Percentiles rank a stretch among this genome's conserved stretches.
phyloP scores from a whole-genome alignment of 2,797 vertebrate species.

The Catamblyrhynchus diadema region DNA sequence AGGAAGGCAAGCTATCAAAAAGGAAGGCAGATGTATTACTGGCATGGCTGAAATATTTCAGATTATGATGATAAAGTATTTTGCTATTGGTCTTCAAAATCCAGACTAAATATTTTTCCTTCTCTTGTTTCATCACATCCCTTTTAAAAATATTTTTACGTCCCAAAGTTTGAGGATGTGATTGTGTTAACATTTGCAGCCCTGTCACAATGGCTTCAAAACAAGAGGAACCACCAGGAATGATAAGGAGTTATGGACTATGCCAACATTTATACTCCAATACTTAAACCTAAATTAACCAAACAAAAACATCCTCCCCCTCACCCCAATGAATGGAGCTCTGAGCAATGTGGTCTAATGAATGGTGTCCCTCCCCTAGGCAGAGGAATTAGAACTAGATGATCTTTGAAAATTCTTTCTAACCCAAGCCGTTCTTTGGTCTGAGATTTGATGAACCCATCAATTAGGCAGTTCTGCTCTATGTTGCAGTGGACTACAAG shows the following conservation, averaged over 20 bases:
- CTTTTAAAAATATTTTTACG: not conserved
- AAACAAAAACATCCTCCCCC: not conserved
- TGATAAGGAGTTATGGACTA: not conserved
- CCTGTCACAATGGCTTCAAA: not conserved
- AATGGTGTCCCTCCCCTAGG: not conserved
- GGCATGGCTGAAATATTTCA: not conserved
- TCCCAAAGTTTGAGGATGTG: not conserved
- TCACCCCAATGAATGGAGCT: not conserved
- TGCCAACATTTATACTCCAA: not conserved
- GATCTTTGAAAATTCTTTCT: not conserved
- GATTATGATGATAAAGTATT: slow-evolving; percentile 39
- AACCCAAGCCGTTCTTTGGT: not conserved
- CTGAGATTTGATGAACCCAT: not conserved
- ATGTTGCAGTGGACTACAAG: not conserved
- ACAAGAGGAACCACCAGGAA: fast-evolving
- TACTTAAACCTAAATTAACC: not conserved
- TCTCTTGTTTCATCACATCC: not conserved
- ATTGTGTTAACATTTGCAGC: not conserved
- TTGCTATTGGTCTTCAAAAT: slow-evolving; percentile 25
- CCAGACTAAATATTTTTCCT: slow-evolving; percentile 23
- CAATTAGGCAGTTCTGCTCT: not conserved
- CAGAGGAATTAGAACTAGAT: not conserved
- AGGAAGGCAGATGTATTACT: not conserved
- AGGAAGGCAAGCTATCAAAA: not conserved
- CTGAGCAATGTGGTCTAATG: not conserved